Evolutionary conservation across 2,797 vertebrate species (phyloP), one percentile per base, ranked within the genome.

Genomic region (Chelon labrosus): DNA sequence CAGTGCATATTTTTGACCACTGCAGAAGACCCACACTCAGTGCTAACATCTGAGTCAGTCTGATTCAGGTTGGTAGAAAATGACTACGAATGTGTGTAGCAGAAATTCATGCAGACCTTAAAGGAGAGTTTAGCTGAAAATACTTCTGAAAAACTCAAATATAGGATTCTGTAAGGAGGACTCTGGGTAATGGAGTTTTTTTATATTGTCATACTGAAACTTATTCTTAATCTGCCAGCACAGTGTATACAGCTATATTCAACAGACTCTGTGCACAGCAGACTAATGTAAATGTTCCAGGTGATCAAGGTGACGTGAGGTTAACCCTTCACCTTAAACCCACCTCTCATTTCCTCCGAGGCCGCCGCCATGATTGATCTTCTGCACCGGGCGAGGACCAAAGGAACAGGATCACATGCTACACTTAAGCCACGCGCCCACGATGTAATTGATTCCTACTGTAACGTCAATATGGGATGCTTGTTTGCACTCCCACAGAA

Each of bases 301-400:
- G 52, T n/a, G 20, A 49, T 65, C 47, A 16, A 62, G 46, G 72
- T 79, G 52, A 25, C 22, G 38, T 22, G 42, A 77, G 46, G 19
- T 72, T 51, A 65, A 74, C 59, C 35, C 65, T 55, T 70, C 60
- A 61, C 54, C 67, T 80, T 37, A 12, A 16, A 56, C 5, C 51
- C 53, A 57, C 50, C 10, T 5, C 62, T 73, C 17, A 75, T 88
- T 81, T 83, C 80, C 84, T 75, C 19, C 3, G 67, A 77, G 75
- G 44, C 49, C 13, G 5, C 13, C 6, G 47, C 57, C 27, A 5
- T 75, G 70, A 85, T 79, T 83, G 73, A 70, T 63, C 20, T 38
- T 14, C 25, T 57, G 59, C 50, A 17, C 37, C 57, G 25, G 79
- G 58, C 39, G 39, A 22, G 44, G 27, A 37, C 47, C 60, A 67